Evolutionary conservation across 2,113 vertebrate genomes (phyloP).

Genomic region (Salvator merianae): DNA sequence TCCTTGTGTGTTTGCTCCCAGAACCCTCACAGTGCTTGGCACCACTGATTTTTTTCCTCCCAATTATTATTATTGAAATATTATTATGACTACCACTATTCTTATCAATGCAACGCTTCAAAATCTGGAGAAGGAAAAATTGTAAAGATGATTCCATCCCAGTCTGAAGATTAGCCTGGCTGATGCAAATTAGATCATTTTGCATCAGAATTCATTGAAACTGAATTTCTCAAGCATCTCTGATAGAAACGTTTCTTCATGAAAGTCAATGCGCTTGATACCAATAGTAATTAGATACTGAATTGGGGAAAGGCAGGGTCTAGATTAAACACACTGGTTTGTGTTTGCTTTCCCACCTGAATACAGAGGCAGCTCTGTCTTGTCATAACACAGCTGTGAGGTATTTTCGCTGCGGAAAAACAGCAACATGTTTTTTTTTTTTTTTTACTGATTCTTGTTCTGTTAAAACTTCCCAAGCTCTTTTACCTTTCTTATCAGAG

Average conservation of each 20-base stretch:
- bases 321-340: not conserved
- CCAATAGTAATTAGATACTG: not conserved
- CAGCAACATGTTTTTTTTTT: accelerated
- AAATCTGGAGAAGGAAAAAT: too few species aligned
- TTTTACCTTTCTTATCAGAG: not conserved
- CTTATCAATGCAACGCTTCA: too few species aligned
- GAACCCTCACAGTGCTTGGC: too few species aligned
- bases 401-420: not conserved
- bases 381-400: not conserved
- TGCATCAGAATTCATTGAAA: not conserved
- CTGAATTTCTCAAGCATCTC: not conserved
- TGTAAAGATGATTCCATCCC: too few species aligned
- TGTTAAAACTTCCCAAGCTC: not conserved
- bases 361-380: not conserved
- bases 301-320: not conserved
- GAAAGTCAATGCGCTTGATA: not conserved
- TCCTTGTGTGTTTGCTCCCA: too few species aligned
- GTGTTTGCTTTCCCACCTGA: not conserved
- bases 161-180: not conserved
- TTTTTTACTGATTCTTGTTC: not conserved
- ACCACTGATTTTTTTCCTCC: too few species aligned
- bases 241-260: not conserved
- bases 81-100: too few species aligned
- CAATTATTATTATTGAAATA: too few species aligned
- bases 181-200: not conserved